Evolutionary conservation across 2,113 vertebrate genomes (phyloP).

Genomic region (Perccottus glenii): DNA sequence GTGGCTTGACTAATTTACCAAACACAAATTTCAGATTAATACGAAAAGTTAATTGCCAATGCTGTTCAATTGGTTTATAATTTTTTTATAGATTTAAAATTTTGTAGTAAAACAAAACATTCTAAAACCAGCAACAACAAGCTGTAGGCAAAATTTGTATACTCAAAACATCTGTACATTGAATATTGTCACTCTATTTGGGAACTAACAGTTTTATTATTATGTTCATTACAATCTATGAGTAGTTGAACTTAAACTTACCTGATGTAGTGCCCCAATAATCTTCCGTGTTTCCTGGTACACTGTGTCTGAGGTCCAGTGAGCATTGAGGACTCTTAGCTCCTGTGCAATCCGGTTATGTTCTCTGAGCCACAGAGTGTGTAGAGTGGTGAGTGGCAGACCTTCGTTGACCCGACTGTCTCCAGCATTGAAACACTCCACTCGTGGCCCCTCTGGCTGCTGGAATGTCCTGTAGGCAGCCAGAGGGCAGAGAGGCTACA

Average conservation of each 20-base stretch:
- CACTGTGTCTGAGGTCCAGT: constrained; percentile 84
- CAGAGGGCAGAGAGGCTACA: constrained; percentile 61
- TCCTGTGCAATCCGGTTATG: constrained; percentile 87
- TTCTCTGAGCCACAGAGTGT: constrained; percentile 91
- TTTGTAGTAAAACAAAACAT: too few relatives aligned
- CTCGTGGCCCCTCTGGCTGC: constrained; percentile 40
- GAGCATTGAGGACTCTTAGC: constrained; percentile 81
- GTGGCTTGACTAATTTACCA: too few relatives aligned
- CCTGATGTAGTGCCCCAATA: constrained; percentile 93
- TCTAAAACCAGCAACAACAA: too few relatives aligned
- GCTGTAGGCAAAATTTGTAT: too few relatives aligned
- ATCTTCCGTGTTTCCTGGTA: constrained; percentile 95
- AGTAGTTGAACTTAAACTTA: constrained; percentile 48
- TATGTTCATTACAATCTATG: too few relatives aligned
- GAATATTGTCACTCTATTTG: too few relatives aligned
- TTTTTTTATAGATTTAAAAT: too few relatives aligned
- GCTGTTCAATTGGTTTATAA: too few relatives aligned
- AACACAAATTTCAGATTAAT: background rate
- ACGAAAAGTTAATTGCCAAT: background rate
- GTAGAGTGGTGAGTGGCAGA: constrained; percentile 81
- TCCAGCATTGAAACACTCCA: constrained; percentile 90
- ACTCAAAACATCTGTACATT: too few relatives aligned
- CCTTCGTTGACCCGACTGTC: constrained; percentile 89
- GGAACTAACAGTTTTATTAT: too few relatives aligned
- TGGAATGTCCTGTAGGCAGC: constrained; percentile 76